Base-by-base conservation (phyloP, 2,888 invertebrate genomes). In the Phyto melanocephala region DNA sequence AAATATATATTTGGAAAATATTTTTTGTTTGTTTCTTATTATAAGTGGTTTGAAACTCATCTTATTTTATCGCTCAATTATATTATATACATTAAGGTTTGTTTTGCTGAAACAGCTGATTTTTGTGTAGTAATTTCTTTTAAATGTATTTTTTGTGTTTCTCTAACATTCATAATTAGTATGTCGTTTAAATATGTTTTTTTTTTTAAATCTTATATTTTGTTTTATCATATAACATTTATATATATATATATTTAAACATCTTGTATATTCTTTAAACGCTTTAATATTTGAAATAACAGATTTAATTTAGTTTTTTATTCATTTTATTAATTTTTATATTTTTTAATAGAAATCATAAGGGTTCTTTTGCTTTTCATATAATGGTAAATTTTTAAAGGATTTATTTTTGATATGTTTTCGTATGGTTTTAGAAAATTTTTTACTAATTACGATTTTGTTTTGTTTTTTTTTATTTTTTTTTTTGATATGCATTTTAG, bases 31-130 rank as follows among this genome's bases (percentile, higher is more conserved):
- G 58, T 74, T 54, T 33, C 20, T 28, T 20, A 15, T 65, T 67
- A 67, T 80, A 82, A 84, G 84, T 83, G 83, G 84, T 81, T 84
- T 83, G 79, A 70, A 65, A 80, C 82, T 85, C 83, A 65, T 80
- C 82, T 85, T 71, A 37, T n/a, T 28, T 6, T 28, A 28, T 5
- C 28, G n/a, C 4, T 58, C 17, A 20, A 58, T 40, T 20, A 54
- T 75, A 63, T 70, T 77, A 67, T 72, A 56, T 72, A 80, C 79
- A 79, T 52, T 17, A 28, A n/a, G 8, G 47, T 68, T 56, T 35
- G 75, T 81, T 84, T 85, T 52, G 54, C 50, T 35, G 67, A 60
- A 47, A 56, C 58, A 47, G 56, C 37, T 71, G 37, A 35, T 60
- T 33, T 77, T 54, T 83, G 58, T 83, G 47, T 40, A 47, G 76